phyloP scores from a whole-genome alignment of 2,888 invertebrate genomes.

The Drosophila stalkeri region DNA sequence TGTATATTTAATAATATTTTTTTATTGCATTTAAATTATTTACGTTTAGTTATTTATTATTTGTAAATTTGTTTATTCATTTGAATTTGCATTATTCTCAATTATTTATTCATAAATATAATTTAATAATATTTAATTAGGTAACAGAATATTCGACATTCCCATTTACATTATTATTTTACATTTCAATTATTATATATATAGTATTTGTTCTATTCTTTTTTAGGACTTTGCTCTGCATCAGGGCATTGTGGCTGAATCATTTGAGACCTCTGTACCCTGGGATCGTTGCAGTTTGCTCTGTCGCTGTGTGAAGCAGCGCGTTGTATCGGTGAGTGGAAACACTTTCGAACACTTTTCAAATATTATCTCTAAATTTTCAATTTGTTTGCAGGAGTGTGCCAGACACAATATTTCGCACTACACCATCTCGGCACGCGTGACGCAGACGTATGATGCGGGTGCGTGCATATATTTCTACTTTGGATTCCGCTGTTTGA shows the following conservation, averaged over 20 bases:
- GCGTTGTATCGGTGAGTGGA: conserved; percentile 87
- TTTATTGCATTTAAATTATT: too few species aligned
- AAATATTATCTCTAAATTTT: too few species aligned
- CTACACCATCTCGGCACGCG: conserved; percentile 91
- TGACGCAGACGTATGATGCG: conserved; percentile 98
- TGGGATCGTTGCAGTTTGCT: conserved; percentile 95
- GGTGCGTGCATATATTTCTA: conserved; percentile 99
- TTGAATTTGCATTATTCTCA: too few species aligned
- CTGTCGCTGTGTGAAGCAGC: conserved; percentile 95
- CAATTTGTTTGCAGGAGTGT: conserved; percentile 86
- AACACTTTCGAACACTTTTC: not conserved
- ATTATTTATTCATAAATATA: not conserved
- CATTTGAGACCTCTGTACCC: conserved; percentile 99
- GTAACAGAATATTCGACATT: too few species aligned
- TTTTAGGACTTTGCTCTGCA: conserved; percentile 95
- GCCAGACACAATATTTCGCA: conserved; percentile 87
- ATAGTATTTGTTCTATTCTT: not conserved
- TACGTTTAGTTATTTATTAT: too few species aligned
- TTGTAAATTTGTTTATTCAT: too few species aligned
- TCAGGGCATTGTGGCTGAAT: conserved; percentile 95
- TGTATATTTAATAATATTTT: too few species aligned
- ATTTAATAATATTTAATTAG: not conserved
- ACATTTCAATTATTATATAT: not conserved
- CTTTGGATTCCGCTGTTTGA: conserved; percentile 92
- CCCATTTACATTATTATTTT: not conserved